phyloP scores from a whole-genome alignment of 2,888 invertebrate genomes.

The Acleris sparsana region DNA sequence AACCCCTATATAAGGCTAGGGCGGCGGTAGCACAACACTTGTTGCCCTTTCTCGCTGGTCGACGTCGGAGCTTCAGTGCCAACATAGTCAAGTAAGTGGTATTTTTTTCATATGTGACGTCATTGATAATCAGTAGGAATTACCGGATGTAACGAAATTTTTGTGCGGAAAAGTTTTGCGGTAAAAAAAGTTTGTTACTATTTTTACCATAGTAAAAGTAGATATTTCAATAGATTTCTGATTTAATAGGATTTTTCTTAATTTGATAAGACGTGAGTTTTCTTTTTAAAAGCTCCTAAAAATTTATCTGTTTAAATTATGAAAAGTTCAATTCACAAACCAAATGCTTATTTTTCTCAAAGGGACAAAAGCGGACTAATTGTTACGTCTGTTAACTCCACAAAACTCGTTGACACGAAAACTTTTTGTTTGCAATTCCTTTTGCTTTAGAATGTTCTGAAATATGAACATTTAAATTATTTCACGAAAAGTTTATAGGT shows the following conservation, averaged over 20 bases:
- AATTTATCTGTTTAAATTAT: not conserved
- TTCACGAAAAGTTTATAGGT: not conserved
- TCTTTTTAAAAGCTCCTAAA: too few species aligned
- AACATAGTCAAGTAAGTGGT: constrained; percentile 70
- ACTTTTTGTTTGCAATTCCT: constrained; percentile 12
- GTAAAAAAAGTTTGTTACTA: not conserved
- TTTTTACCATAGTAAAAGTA: not conserved
- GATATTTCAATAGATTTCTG: too few species aligned
- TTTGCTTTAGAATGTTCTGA: not conserved
- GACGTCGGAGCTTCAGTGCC: constrained; percentile 46
- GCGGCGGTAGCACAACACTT: constrained; percentile 76
- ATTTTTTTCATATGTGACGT: constrained; percentile 14
- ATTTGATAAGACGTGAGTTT: too few species aligned
- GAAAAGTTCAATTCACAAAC: not conserved
- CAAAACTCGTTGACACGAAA: constrained; percentile 21
- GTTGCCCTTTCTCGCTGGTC: constrained; percentile 64
- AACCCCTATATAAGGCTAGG: constrained; percentile 75
- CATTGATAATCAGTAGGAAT: not conserved
- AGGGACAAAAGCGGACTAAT: constrained; percentile 13
- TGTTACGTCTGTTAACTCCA: constrained; percentile 11
- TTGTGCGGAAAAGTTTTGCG: not conserved
- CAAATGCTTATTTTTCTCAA: constrained; percentile 12
- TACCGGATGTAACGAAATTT: not conserved
- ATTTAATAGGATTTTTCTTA: too few species aligned
- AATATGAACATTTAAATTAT: constrained; percentile 1